Conservation (phyloP, 2,113 vertebrate genomes). For the Heterocephalus glaber region DNA sequence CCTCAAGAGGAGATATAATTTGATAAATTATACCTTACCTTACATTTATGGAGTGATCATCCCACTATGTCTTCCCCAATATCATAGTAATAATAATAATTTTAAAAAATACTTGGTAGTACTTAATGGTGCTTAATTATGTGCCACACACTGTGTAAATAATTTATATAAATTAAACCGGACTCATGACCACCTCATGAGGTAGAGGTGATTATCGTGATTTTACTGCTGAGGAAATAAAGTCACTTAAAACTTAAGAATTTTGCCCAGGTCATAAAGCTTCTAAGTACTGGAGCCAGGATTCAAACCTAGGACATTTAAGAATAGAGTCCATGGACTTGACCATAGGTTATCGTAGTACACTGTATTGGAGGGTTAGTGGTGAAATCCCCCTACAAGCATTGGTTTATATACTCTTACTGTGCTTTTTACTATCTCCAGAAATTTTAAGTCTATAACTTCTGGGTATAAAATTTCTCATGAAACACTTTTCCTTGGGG, state of each 20-base stretch:
- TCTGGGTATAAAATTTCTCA: background rate
- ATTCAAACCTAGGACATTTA: background rate
- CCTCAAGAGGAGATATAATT: background rate
- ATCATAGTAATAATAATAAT: background rate
- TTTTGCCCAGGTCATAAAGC: background rate
- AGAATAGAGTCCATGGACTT: accelerated
- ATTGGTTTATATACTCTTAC: background rate
- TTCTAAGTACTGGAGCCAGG: background rate
- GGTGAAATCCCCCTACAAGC: too few relatives aligned
- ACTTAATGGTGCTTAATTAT: background rate
- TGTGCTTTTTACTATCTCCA: background rate
- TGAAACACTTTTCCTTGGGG: background rate
- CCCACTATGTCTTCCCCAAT: background rate
- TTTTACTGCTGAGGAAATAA: conserved; percentile 15
- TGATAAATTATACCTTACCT: background rate
- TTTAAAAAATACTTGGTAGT: background rate
- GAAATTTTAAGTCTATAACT: background rate
- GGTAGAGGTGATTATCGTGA: background rate
- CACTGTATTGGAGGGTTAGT: background rate
- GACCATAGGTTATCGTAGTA: too few relatives aligned
- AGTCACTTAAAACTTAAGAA: background rate
- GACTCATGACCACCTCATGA: background rate
- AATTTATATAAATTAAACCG: background rate
- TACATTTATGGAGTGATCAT: background rate
- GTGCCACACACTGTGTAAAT: background rate